A percentile compares a stretch with the other conserved stretches of the same genome.
Conservation (phyloP, 2,113 vertebrate species). For the Ammodramus savannarum region DNA sequence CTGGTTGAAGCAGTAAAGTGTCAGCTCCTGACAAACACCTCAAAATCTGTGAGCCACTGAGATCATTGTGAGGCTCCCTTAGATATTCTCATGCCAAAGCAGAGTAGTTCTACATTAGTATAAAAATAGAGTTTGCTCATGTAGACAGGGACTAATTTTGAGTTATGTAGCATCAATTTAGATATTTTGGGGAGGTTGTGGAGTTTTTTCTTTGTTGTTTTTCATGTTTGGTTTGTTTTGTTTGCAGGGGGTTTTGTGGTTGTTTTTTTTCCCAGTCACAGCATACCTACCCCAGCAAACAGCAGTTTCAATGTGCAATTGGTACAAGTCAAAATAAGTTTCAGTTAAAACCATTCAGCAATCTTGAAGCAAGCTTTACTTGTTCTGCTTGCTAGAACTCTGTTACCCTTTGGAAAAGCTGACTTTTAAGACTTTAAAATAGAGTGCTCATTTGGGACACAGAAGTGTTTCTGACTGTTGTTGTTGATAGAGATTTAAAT, state of each 20-base stretch:
- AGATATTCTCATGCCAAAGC: background rate
- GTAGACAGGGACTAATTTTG: background rate
- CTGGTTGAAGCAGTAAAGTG: background rate
- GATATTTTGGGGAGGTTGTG: background rate
- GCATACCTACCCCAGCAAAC: background rate
- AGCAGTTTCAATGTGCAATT: background rate
- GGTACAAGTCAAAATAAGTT: background rate
- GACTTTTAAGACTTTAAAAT: background rate
- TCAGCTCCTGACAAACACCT: background rate
- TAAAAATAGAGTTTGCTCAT: background rate
- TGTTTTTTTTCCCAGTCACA: background rate
- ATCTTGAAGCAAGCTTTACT: background rate
- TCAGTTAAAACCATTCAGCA: background rate
- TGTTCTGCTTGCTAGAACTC: background rate
- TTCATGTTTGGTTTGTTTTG: background rate
- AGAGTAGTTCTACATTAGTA: background rate
- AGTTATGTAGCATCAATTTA: background rate
- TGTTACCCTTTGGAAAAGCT: background rate
- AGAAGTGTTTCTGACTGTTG: background rate
- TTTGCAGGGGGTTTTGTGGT: background rate
- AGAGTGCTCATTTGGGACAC: background rate
- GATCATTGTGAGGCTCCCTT: background rate
- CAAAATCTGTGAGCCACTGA: background rate
- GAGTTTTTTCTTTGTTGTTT: background rate
- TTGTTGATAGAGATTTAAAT: background rate